A percentile compares a stretch with the other conserved stretches of the same genome.
phyloP scores from a whole-genome alignment of 2,113 vertebrate species.

The Ptychochromis oligacanthus region DNA sequence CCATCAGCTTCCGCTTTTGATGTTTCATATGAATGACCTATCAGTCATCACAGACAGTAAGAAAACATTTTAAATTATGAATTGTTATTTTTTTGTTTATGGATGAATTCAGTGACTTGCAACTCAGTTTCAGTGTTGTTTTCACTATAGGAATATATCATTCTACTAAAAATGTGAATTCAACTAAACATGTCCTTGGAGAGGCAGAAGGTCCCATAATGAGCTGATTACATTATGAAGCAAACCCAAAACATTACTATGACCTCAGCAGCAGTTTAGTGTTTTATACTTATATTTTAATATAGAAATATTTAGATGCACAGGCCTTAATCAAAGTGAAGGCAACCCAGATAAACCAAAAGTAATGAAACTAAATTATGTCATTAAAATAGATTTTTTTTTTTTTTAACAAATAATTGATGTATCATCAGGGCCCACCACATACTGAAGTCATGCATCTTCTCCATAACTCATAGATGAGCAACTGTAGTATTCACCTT shows the following conservation, averaged over 20 bases:
- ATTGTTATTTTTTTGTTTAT: neutral
- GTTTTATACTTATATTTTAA: neutral
- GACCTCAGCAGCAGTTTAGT: neutral
- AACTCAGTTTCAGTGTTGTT: neutral
- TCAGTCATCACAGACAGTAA: slow-evolving; percentile 1
- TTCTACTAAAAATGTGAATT: neutral
- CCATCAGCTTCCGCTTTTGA: neutral
- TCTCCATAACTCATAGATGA: too few species aligned
- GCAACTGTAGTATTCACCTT: slow-evolving; percentile 2
- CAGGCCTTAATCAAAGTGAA: neutral
- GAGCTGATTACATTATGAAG: neutral
- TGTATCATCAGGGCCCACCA: too few species aligned
- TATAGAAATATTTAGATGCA: neutral
- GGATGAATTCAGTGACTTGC: neutral
- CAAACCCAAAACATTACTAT: neutral
- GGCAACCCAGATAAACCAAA: neutral
- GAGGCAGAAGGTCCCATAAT: neutral
- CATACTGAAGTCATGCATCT: too few species aligned
- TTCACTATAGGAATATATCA: neutral
- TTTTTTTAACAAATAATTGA: too few species aligned
- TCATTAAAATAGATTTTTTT: too few species aligned
- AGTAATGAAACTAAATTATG: too few species aligned
- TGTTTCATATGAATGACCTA: slow-evolving; percentile 5
- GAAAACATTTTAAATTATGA: neutral
- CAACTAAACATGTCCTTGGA: neutral